A percentile compares a stretch with the other conserved stretches of the same genome.
phyloP scores from a whole-genome alignment of 1,140 invertebrate species.

The Papilio helenus region DNA sequence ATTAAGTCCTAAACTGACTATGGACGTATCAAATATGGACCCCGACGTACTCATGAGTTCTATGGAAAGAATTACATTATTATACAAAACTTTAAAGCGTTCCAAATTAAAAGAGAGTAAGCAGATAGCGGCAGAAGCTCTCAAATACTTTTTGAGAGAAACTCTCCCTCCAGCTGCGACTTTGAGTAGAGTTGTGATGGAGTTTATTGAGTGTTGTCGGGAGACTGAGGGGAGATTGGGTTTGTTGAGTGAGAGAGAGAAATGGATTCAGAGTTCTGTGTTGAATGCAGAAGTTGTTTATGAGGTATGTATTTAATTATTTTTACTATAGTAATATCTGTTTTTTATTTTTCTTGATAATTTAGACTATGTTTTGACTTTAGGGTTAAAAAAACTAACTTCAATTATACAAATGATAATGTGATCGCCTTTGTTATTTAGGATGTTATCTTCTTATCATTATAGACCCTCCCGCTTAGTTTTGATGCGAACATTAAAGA shows the following conservation, averaged over 20 bases:
- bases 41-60: constrained; percentile 78
- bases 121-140: constrained; percentile 49
- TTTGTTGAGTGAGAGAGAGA: constrained; percentile 56
- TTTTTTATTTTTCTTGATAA: too few relatives aligned
- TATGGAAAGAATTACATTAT: constrained; percentile 73
- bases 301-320: constrained; percentile 58
- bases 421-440: constrained; percentile 37
- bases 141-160: constrained; percentile 73
- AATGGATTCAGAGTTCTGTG: constrained; percentile 59
- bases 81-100: constrained; percentile 63
- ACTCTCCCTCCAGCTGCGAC: constrained; percentile 76
- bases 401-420: too few relatives aligned
- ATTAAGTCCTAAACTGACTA: constrained; percentile 64
- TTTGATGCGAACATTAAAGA: constrained; percentile 30
- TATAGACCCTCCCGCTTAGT: constrained; percentile 29
- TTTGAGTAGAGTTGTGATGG: constrained; percentile 76
- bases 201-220: constrained; percentile 77
- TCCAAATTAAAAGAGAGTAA: constrained; percentile 52
- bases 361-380: too few relatives aligned
- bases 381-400: too few relatives aligned
- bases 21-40: constrained; percentile 77
- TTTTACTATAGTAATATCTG: too few relatives aligned
- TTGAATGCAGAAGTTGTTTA: constrained; percentile 71
- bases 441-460: constrained; percentile 45
- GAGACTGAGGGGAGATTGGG: constrained; percentile 60